Base-by-base conservation (phyloP, 2,113 vertebrate genomes). In the Gnathochromis pfefferi region DNA sequence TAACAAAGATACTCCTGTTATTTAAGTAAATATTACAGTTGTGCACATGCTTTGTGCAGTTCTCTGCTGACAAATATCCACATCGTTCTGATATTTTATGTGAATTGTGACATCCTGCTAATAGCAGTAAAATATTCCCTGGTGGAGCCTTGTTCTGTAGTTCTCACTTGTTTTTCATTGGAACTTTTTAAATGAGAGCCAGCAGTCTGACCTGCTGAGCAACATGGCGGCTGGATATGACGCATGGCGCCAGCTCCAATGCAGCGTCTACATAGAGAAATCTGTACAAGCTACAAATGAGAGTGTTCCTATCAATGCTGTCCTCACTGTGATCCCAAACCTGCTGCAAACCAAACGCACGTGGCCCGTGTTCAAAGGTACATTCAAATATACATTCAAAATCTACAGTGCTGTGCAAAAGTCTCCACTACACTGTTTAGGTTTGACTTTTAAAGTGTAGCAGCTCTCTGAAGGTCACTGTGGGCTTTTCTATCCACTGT, bases 21-120 rank as follows among this genome's bases (percentile, higher is more conserved):
- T 17, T 11, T 4, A 35, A 33, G 31, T 11, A 35, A 35, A 63
- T 17, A 58, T 8, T 38, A 7, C 31, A n/a, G 35, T 5, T 14
- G n/a, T 40, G n/a, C n/a, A 68, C 17, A 4, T 1, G 31, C 6
- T 1, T 1, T 31, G 1, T 4, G 57, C 1, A 58, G 58, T 4
- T 63, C 16, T 19, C 58, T 63, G 28, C 58, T 63, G 58, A 35
- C 21, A 13, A 19, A 33, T 19, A 33, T 9, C 0, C 58, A 10
- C 16, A 10, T 19, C 28, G 3, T 17, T 31, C 28, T 63, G 21
- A 73, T 9, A 73, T 73, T 26, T 73, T 26, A 45, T 3, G 65
- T 7, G 6, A 9, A 70, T 4, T 23, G 38, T 70, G 65, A 16
- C n/a, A 42, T 23, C 21, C 21, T 23, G 13, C 38, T 16, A 49